Evolutionary conservation across 2,113 vertebrate species (phyloP).

Genomic region (Tetraodon nigroviridis): DNA sequence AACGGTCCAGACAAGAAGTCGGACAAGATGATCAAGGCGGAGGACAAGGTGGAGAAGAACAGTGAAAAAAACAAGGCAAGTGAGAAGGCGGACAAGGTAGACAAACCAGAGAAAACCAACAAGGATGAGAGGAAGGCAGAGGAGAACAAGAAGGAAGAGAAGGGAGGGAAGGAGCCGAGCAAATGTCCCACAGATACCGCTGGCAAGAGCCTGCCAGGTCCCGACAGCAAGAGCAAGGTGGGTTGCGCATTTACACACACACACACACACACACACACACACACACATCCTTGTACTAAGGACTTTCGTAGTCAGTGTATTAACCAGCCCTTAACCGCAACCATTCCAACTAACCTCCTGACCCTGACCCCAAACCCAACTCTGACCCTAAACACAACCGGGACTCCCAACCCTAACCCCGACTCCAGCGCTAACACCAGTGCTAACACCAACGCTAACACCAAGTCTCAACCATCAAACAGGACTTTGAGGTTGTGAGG

Average conservation of each 20-base stretch:
- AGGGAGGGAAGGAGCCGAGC: conserved; percentile 57
- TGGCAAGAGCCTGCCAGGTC: conserved; percentile 80
- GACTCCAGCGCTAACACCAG: too few species aligned
- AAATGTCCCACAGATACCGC: conserved; percentile 72
- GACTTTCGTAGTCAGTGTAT: too few species aligned
- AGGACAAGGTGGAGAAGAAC: conserved; percentile 58
- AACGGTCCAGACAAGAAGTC: conserved; percentile 46
- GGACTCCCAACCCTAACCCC: too few species aligned
- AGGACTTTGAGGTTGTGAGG: too few species aligned
- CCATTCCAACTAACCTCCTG: too few species aligned
- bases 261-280: not conserved
- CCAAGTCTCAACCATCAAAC: too few species aligned
- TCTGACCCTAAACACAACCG: too few species aligned
- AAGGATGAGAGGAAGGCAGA: conserved; percentile 69
- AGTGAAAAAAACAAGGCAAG: conserved; percentile 48
- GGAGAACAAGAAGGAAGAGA: conserved; percentile 67
- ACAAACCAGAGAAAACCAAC: conserved; percentile 70
- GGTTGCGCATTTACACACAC: conserved; percentile 22
- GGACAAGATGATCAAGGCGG: conserved; percentile 66
- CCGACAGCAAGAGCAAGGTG: conserved; percentile 90
- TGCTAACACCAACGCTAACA: too few species aligned
- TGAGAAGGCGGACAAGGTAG: conserved; percentile 64
- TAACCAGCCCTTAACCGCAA: too few species aligned
- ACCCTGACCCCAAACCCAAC: too few species aligned
- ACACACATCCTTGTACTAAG: too few species aligned